A percentile compares a stretch with the other conserved stretches of the same genome.
phyloP scores from a whole-genome alignment of 2,888 invertebrate genomes.

The Hypomecis atomaria region DNA sequence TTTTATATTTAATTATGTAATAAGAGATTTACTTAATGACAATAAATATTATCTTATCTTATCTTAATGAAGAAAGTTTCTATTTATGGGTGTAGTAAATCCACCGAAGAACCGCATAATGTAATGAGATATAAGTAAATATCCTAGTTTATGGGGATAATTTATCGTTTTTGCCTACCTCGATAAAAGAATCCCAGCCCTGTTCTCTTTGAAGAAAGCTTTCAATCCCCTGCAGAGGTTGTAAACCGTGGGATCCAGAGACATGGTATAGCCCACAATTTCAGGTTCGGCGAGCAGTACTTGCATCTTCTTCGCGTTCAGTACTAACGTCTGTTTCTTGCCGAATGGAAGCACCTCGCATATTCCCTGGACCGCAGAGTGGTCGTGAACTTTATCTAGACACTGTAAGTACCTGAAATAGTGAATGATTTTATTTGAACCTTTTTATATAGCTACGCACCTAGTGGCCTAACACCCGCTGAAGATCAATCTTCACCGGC shows the following conservation, averaged over 20 bases:
- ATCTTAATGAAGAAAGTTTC: too few species aligned
- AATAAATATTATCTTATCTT: too few species aligned
- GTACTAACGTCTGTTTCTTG: conserved; percentile 69
- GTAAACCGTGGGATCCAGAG: conserved; percentile 73
- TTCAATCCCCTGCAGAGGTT: conserved; percentile 82
- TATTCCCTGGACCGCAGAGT: conserved; percentile 76
- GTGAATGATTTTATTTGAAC: too few species aligned
- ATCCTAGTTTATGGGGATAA: too few species aligned
- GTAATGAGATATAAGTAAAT: too few species aligned
- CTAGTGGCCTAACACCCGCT: too few species aligned
- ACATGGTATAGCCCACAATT: conserved; percentile 79
- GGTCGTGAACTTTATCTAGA: conserved; percentile 76
- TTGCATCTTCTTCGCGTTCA: conserved; percentile 76
- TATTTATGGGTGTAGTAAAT: too few species aligned
- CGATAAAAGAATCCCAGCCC: conserved; percentile 79
- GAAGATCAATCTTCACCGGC: too few species aligned
- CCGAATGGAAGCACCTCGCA: conserved; percentile 78
- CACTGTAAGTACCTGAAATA: conserved; percentile 70
- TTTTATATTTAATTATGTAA: too few species aligned
- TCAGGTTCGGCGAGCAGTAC: conserved; percentile 74
- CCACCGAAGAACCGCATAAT: too few species aligned
- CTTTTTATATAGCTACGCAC: too few species aligned
- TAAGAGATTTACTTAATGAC: too few species aligned
- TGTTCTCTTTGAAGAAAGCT: conserved; percentile 82
- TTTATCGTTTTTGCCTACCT: conserved; percentile 52